These are phyloP conservation scores for Drosophila repleta DNA, from an alignment of 1,140 invertebrate species.

Conservation along the genomic window DNA sequence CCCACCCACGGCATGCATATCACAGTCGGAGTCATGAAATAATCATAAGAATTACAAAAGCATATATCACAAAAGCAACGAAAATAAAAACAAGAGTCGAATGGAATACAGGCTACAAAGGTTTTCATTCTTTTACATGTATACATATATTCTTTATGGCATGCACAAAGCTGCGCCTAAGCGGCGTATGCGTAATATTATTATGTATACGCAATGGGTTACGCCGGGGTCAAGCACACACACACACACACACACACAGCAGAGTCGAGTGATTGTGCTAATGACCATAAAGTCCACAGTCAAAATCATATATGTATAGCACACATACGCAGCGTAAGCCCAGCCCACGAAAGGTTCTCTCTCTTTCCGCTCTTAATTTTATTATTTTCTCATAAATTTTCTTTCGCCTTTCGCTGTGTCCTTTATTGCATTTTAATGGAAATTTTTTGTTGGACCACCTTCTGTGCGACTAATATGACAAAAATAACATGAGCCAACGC, in stretches of 20 bases:
- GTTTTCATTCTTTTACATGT: conserved; percentile 42
- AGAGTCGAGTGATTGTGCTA: conserved; percentile 48
- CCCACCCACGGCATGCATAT: neutral
- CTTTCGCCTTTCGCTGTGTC: conserved; percentile 13
- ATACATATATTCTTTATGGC: conserved; percentile 26
- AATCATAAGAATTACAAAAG: conserved; percentile 46
- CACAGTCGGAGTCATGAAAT: conserved; percentile 29
- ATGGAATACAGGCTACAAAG: conserved; percentile 12
- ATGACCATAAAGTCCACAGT: conserved; percentile 59
- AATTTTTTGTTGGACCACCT: conserved; percentile 62
- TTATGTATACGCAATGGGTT: conserved; percentile 45
- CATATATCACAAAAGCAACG: conserved; percentile 41
- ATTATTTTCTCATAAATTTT: conserved; percentile 75
- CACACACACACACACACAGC: neutral
- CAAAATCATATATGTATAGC: conserved; percentile 48
- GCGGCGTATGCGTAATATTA: conserved; percentile 66
- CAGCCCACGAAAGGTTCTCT: conserved; percentile 42
- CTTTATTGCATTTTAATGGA: conserved; percentile 81
- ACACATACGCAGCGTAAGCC: conserved; percentile 64
- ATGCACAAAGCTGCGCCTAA: conserved; percentile 55
- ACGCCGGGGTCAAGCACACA: conserved; percentile 24
- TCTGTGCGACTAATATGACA: conserved; percentile 59
- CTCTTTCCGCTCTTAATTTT: conserved; percentile 64
- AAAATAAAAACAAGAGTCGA: neutral
- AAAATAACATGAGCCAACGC: conserved; percentile 21